Evolutionary conservation across 1,140 invertebrate species (phyloP), one percentile per base, ranked within the genome.

Genomic region (Venturia canescens): DNA sequence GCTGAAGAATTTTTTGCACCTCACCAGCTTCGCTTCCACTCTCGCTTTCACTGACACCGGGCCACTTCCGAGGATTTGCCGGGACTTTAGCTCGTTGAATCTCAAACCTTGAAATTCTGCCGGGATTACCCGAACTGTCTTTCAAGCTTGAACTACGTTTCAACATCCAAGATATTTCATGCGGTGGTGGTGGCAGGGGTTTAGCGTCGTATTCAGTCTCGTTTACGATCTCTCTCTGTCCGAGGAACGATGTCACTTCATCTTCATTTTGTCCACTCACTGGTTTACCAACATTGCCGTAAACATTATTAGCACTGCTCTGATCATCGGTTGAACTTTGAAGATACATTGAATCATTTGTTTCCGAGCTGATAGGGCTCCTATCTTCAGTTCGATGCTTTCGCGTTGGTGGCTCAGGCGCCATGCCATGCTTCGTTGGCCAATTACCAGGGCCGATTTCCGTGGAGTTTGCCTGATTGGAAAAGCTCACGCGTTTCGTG

Each of bases 11-110:
- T 82, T 93, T 90, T 72, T 94, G 94, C 63, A 95, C 93, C 87
- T 95, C 94, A 6, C 93, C 93, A 57, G 93, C 94, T 86, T 95
- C 93, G 11, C 94, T 94, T n/a, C 94, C 94, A 82, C 93, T 94
- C 85, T 94, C 94, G 77, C 93, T 94, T 31, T 87, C 88, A 34
- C 85, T 85, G 5, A 85, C 15, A 11, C 81, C 83, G 6, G 80
- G 74, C 83, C 84, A 86, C 69, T 84, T 86, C 18, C 85, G 80
- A 9, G 84, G 83, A 48, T 72, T 86, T 71, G 69, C 72, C 50
- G 27, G 57, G 2, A 70, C 77, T 44, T 71, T 63, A n/a, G 50
- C 85, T 63, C 83, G 83, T 23, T 84, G 82, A 0, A 69, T 76
- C 3, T 84, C 84, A 3, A 76, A 82, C 16, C 31, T 80, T 7